phyloP scores from a whole-genome alignment of 2,888 invertebrate genomes.

The Tetanocera ferruginea region DNA sequence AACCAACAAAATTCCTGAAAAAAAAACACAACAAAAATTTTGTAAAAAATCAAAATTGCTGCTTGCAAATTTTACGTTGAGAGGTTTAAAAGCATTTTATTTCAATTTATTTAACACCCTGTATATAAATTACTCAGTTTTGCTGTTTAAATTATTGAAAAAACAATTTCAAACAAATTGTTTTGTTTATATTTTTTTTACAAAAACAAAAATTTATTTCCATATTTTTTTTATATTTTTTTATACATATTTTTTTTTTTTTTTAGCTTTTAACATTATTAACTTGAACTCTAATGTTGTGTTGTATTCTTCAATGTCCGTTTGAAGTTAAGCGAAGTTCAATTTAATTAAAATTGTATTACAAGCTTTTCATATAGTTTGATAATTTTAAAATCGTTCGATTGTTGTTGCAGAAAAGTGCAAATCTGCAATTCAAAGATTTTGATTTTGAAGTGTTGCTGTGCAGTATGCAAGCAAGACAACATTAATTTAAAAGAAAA shows the following conservation, averaged over 20 bases:
- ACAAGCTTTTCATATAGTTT: background rate
- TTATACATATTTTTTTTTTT: background rate
- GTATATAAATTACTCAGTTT: background rate
- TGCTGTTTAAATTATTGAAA: background rate
- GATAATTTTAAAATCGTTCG: background rate
- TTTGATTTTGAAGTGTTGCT: too few relatives aligned
- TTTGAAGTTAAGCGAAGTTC: constrained; percentile 47
- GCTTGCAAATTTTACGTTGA: background rate
- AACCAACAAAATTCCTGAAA: too few relatives aligned
- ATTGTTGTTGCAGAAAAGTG: background rate
- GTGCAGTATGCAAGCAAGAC: too few relatives aligned
- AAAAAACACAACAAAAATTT: background rate
- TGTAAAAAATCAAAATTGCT: background rate
- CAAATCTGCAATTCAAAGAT: background rate
- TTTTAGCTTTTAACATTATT: background rate
- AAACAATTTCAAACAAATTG: background rate
- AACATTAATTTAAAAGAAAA: too few relatives aligned
- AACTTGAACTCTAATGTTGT: constrained; percentile 41
- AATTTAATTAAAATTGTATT: background rate
- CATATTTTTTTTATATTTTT: background rate
- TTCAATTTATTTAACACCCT: background rate
- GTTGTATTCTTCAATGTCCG: constrained; percentile 53
- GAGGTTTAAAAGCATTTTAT: background rate
- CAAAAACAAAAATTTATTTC: too few relatives aligned
- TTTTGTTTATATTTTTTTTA: background rate